These are phyloP conservation scores for Pelochelys cantorii DNA, from an alignment of 2,797 vertebrate genomes.

Conservation along the genomic window DNA sequence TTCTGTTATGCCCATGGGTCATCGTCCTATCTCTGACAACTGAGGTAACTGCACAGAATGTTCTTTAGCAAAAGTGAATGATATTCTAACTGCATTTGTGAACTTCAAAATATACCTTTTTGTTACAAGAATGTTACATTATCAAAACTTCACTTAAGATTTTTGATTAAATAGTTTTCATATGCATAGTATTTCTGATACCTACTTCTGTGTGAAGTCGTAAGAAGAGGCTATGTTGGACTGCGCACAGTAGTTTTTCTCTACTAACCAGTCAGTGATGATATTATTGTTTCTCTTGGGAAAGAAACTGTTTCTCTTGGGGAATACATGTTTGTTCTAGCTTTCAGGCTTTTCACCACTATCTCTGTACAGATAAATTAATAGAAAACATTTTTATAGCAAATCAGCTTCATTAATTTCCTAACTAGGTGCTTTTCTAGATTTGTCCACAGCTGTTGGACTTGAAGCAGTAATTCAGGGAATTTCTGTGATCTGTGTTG, in stretches of 20 bases:
- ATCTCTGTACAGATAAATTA: neutral
- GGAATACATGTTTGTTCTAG: neutral
- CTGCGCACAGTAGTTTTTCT: neutral
- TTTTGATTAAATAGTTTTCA: neutral
- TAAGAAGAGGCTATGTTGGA: neutral
- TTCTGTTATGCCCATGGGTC: slow-evolving; percentile 95
- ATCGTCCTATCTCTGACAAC: slow-evolving; percentile 92
- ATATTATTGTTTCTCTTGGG: neutral
- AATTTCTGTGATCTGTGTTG: neutral
- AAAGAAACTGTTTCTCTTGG: neutral
- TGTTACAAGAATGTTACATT: neutral
- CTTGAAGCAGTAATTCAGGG: neutral
- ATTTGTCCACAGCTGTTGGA: neutral
- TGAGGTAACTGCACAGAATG: slow-evolving; percentile 84
- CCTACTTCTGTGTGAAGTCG: neutral
- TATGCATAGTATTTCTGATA: neutral
- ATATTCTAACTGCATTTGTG: slow-evolving; percentile 6
- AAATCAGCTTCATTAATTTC: neutral
- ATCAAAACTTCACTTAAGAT: slow-evolving; percentile 2
- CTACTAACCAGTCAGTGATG: neutral
- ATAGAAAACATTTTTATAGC: neutral
- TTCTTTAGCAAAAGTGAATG: neutral
- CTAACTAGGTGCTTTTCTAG: neutral
- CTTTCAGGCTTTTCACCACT: neutral
- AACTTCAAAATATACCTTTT: slow-evolving; percentile 30